Evolutionary conservation across 2,888 invertebrate genomes (phyloP).

Genomic region (Nasonovia ribisnigri): DNA sequence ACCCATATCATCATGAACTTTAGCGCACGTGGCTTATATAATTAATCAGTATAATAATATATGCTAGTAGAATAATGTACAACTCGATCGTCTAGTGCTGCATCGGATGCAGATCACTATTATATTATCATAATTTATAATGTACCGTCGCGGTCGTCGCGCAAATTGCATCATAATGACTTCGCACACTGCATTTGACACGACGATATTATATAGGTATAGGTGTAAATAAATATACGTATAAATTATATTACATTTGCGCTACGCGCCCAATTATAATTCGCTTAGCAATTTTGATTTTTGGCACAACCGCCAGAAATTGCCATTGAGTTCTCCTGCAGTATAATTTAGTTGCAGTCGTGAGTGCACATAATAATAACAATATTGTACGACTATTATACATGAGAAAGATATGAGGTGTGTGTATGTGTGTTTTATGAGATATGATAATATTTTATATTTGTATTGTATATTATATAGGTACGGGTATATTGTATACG

Average conservation of each 20-base stretch:
- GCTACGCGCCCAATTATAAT: conserved; percentile 1
- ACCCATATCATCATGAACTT: too few relatives aligned
- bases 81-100: background rate
- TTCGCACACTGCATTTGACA: background rate
- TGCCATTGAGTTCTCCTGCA: background rate
- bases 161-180: background rate
- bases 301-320: conserved; percentile 30
- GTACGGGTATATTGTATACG: too few relatives aligned
- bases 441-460: background rate
- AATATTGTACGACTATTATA: background rate
- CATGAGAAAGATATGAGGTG: background rate
- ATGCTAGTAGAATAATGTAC: too few relatives aligned
- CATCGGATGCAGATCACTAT: background rate
- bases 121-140: background rate
- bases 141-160: background rate
- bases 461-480: background rate
- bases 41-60: background rate
- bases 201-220: background rate
- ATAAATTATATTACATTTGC: background rate
- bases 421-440: background rate
- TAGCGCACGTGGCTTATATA: background rate
- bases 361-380: background rate
- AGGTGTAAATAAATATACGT: background rate
- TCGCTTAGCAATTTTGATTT: background rate
- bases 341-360: background rate